phyloP scores from a whole-genome alignment of 2,113 vertebrate genomes.

The Dipodomys spectabilis region DNA sequence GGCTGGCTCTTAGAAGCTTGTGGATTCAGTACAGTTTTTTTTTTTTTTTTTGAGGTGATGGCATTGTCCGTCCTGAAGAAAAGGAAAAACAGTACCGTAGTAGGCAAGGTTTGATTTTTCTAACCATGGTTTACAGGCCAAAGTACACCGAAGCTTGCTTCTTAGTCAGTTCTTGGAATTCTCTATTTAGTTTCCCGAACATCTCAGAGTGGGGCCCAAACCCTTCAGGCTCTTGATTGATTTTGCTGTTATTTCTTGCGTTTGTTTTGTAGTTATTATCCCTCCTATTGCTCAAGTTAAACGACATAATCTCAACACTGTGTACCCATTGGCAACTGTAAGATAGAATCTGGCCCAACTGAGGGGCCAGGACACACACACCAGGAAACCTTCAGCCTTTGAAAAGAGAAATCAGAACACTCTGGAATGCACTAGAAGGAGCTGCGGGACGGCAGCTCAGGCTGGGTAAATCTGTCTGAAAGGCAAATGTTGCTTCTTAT shows the following conservation, averaged over 20 bases:
- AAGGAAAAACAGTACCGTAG: neutral
- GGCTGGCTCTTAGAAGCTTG: neutral
- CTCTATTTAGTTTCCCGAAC: neutral
- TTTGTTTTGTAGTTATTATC: neutral
- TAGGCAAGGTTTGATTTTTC: neutral
- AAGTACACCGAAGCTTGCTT: neutral
- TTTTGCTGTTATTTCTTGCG: neutral
- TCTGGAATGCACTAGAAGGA: neutral
- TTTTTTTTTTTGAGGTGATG: slow-evolving; percentile 26
- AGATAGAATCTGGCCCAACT: slow-evolving; percentile 25
- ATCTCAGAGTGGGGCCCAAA: neutral
- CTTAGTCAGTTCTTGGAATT: slow-evolving; percentile 50
- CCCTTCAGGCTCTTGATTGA: slow-evolving; percentile 1
- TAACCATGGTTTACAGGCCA: slow-evolving; percentile 15
- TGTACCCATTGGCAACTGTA: slow-evolving; percentile 18
- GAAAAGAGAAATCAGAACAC: neutral
- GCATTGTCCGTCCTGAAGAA: neutral
- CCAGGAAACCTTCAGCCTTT: slow-evolving; percentile 26
- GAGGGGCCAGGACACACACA: neutral
- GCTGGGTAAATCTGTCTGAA: slow-evolving; percentile 40
- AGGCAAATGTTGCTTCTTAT: slow-evolving; percentile 1
- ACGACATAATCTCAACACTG: neutral
- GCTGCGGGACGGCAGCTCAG: neutral
- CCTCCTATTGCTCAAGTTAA: neutral
- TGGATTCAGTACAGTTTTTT: neutral